Evolutionary conservation across 1,140 invertebrate genomes (phyloP).

Genomic region (Apolygus lucorum): DNA sequence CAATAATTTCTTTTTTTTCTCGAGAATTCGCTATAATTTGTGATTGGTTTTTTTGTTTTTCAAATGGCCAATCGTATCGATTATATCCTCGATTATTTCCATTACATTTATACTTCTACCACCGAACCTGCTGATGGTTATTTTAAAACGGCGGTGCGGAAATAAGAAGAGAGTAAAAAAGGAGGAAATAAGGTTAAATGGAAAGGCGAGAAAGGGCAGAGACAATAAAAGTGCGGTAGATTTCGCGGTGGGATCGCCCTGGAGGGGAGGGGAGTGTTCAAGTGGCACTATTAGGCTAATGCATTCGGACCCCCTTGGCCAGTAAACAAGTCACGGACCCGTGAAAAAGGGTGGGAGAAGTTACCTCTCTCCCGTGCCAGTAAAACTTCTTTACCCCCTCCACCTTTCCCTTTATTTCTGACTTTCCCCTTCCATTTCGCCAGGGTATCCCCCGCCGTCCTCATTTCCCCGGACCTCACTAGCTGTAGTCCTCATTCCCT

Average conservation of each 20-base stretch:
- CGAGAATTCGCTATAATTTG: no score
- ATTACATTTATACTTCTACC: no score
- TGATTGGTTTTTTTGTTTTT: no score
- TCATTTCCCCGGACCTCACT: no score
- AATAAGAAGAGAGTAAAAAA: background rate
- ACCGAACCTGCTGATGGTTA: no score
- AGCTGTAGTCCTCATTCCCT: no score
- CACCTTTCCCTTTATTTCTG: background rate
- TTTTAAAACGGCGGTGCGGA: no score
- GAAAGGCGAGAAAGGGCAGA: background rate
- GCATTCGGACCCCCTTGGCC: slow-evolving; percentile 15
- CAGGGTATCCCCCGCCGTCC: no score
- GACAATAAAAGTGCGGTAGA: slow-evolving; percentile 19
- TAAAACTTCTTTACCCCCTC: background rate
- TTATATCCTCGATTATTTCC: no score
- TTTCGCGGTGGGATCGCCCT: slow-evolving; percentile 1
- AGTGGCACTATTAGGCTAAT: slow-evolving; percentile 21
- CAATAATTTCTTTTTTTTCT: no score
- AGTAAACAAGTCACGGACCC: slow-evolving; percentile 22
- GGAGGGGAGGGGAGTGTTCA: background rate
- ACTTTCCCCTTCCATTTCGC: slow-evolving; percentile 1
- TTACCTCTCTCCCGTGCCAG: no score
- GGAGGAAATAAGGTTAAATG: background rate
- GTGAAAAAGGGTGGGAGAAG: background rate
- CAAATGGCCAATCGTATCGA: no score